Evolutionary conservation across 1,140 invertebrate genomes (phyloP), one percentile per base, ranked within the genome.

Genomic region (Mya arenaria): DNA sequence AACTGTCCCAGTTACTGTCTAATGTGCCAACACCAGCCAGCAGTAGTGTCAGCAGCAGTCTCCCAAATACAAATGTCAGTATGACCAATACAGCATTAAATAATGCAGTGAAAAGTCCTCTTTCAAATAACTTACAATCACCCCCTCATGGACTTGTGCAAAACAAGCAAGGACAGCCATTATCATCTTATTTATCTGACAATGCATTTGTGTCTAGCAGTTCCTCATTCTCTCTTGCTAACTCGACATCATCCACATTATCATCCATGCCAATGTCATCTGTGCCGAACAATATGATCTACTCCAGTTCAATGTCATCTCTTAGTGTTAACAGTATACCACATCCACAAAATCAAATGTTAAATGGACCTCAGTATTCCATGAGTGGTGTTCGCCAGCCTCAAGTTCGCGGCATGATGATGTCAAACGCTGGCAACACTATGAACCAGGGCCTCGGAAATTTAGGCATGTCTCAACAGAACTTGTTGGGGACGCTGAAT

Each of bases 321-420:
- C 55, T 62, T 48, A 69, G 63, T 80, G 77, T 80, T 41, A 80
- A 80, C 77, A 80, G 48, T 65, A 66, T 82, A 52, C 60, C 56
- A 25, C 69, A 74, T 71, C 83, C 84, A 39, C 69, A 60, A 68
- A 86, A 81, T 74, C 78, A 79, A 77, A 81, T 86, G 84, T 90
- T 92, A 82, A 93, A 93, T 90, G 92, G 92, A 71, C 91, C 89
- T 68, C 87, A 87, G 32, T 86, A 89, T 75, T 81, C 87, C 28
- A 82, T 86, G 58, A 87, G 82, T 71, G 69, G 79, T 37, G 66
- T 80, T 10, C 55, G 71, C 25, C 79, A 79, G 65, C 75, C 44
- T 13, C 73, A 80, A 48, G 65, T 44, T 36, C 39, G 79, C 8
- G 68, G 66, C 13, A 39, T 85, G 58, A 88, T 75, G 81, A 69